phyloP scores from a whole-genome alignment of 2,888 invertebrate species.

The Tigriopus californicus region DNA sequence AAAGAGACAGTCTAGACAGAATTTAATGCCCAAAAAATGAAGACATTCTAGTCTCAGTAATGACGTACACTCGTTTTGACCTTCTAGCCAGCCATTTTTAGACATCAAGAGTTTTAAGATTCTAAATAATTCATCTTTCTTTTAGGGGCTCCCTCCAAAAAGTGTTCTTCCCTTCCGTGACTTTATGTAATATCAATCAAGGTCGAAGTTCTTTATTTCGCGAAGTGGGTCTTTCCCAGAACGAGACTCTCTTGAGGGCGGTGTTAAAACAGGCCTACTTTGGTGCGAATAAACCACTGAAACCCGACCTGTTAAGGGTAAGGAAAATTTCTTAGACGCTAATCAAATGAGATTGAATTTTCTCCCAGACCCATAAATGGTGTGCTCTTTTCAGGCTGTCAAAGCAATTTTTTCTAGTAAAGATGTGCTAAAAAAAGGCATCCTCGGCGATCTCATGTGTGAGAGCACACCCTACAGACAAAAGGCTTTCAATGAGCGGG shows the following conservation, averaged over 20 bases:
- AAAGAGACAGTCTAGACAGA: no score
- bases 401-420: neutral
- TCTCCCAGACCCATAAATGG: neutral
- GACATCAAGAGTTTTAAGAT: no score
- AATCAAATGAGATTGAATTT: neutral
- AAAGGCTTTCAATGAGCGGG: neutral
- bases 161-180: slow-evolving; percentile 5
- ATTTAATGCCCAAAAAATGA: no score
- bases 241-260: neutral
- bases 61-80: no score
- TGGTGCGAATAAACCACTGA: neutral
- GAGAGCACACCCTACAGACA: neutral
- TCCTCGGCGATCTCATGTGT: slow-evolving; percentile 9
- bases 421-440: neutral
- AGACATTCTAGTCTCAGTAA: no score
- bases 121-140: no score
- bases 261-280: slow-evolving; percentile 4
- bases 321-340: neutral
- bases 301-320: neutral
- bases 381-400: neutral
- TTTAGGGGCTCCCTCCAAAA: slow-evolving; percentile 1
- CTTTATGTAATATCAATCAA: slow-evolving; percentile 9
- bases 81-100: no score
- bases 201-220: slow-evolving; percentile 9
- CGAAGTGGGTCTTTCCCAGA: neutral